These are phyloP conservation scores for Chrysina gloriosa DNA, from an alignment of 2,888 invertebrate genomes.

Conservation along the genomic window DNA sequence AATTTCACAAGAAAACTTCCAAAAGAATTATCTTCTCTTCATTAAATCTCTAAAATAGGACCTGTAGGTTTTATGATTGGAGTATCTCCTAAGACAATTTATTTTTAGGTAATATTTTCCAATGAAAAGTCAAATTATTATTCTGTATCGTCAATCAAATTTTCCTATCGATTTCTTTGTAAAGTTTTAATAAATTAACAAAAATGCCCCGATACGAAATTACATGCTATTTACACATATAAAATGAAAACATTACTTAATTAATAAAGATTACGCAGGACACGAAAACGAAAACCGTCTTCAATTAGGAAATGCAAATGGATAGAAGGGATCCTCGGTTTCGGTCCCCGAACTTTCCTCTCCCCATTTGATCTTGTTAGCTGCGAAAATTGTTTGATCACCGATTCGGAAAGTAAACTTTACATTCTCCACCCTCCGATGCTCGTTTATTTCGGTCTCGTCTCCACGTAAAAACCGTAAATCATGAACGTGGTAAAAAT, in stretches of 20 bases:
- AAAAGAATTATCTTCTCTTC: not conserved
- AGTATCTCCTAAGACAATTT: too few relatives aligned
- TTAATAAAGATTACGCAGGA: conserved; percentile 34
- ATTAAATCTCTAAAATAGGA: too few relatives aligned
- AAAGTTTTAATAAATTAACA: conserved; percentile 6
- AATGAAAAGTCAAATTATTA: too few relatives aligned
- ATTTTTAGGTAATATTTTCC: too few relatives aligned
- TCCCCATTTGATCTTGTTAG: conserved; percentile 62
- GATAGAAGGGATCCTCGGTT: conserved; percentile 21
- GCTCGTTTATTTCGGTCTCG: conserved; percentile 36
- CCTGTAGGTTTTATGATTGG: too few relatives aligned
- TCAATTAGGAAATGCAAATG: conserved; percentile 57
- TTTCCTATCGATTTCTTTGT: not conserved
- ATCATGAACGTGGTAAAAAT: conserved; percentile 19
- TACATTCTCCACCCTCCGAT: conserved; percentile 56
- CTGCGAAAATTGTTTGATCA: conserved; percentile 66
- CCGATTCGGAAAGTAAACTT: conserved; percentile 64
- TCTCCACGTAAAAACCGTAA: conserved; percentile 28
- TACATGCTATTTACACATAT: conserved; percentile 23
- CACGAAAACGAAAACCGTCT: conserved; percentile 35
- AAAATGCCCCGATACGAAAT: conserved; percentile 7
- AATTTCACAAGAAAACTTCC: not conserved
- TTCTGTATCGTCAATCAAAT: not conserved
- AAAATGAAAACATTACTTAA: conserved; percentile 37
- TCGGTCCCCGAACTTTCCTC: conserved; percentile 31